A percentile compares a stretch with the other conserved stretches of the same genome.
Evolutionary conservation across 2,113 vertebrate genomes (phyloP).

Genomic region (Lycaon pictus): DNA sequence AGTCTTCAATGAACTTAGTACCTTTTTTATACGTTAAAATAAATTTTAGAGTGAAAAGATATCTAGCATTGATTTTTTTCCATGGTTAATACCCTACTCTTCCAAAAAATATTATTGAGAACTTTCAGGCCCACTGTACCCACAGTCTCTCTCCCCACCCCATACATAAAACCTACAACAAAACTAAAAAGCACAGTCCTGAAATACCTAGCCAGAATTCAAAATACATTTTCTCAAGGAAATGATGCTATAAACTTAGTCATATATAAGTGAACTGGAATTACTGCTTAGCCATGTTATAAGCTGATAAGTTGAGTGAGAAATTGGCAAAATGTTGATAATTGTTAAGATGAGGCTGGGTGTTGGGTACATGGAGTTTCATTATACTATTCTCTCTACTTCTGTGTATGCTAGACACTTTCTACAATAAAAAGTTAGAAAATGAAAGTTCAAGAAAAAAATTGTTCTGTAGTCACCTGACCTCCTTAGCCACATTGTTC

Average conservation of each 20-base stretch:
- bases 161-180: neutral
- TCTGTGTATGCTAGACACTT: neutral
- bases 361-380: neutral
- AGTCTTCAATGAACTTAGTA: neutral
- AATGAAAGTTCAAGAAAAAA: neutral
- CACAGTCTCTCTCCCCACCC: neutral
- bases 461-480: neutral
- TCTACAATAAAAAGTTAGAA: conserved; percentile 38
- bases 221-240: neutral
- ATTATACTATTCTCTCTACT: neutral
- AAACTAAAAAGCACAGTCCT: neutral
- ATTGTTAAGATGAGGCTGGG: neutral
- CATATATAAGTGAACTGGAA: neutral
- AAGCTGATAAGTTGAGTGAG: neutral
- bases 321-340: conserved; percentile 1
- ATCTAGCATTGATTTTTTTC: neutral
- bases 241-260: neutral
- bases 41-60: conserved; percentile 8
- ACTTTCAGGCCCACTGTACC: neutral
- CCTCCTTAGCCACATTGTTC: neutral
- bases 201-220: neutral
- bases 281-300: neutral
- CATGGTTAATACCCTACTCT: neutral
- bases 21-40: conserved; percentile 7
- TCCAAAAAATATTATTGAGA: neutral